A percentile compares a stretch with the other conserved stretches of the same genome.
Evolutionary conservation across 2,797 vertebrate genomes (phyloP).

Genomic region (Gymnothorax javanicus): DNA sequence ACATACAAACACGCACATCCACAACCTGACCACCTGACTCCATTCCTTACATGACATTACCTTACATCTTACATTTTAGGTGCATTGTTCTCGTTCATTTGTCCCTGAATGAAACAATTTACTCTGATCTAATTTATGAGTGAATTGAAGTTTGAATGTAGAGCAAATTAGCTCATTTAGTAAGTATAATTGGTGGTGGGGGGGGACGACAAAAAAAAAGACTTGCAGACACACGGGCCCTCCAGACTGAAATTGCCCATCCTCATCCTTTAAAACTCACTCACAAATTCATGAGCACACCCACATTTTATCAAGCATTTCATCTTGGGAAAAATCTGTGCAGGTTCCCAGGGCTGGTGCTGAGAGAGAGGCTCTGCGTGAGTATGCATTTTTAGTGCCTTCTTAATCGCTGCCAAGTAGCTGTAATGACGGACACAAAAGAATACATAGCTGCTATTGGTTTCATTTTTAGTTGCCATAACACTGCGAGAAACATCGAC

Average conservation of each 20-base stretch:
- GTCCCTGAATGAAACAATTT: too few relatives aligned
- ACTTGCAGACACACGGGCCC: neutral
- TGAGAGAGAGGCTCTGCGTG: neutral
- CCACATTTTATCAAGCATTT: neutral
- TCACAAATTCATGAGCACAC: neutral
- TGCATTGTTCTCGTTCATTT: too few relatives aligned
- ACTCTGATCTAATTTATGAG: too few relatives aligned
- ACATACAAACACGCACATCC: neutral
- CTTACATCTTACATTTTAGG: too few relatives aligned
- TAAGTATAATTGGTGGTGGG: too few relatives aligned
- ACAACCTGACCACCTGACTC: too few relatives aligned
- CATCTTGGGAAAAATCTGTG: neutral
- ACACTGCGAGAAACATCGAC: neutral
- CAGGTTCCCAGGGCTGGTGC: neutral
- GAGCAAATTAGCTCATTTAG: too few relatives aligned
- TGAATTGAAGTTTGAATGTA: too few relatives aligned
- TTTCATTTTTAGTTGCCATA: slow-evolving; percentile 20
- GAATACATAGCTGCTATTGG: neutral
- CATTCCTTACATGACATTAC: too few relatives aligned
- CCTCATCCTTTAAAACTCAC: neutral
- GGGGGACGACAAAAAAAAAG: too few relatives aligned
- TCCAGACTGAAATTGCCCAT: neutral
- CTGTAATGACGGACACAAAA: neutral
- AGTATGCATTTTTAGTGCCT: neutral
- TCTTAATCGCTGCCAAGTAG: neutral